These are phyloP conservation scores for Brotogeris chrysoptera DNA, from an alignment of 2,797 vertebrate genomes.

Conservation along the genomic window DNA sequence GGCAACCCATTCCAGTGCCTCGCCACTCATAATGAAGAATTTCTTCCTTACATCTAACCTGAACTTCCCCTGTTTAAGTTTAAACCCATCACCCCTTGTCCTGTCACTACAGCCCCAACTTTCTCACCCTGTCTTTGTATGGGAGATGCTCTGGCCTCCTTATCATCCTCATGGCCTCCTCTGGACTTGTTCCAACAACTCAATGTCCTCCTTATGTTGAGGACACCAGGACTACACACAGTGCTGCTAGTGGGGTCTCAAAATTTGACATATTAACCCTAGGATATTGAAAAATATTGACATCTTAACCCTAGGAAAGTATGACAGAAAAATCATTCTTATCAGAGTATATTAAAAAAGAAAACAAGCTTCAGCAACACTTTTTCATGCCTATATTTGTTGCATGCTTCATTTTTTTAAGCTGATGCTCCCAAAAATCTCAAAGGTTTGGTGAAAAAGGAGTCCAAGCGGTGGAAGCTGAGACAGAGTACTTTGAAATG, in stretches of 20 bases:
- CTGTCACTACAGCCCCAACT: not conserved
- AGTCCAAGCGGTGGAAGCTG: not conserved
- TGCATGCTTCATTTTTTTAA: not conserved
- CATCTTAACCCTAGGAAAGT: not conserved
- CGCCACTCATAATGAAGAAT: not conserved
- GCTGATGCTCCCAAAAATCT: not conserved
- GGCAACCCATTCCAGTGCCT: not conserved
- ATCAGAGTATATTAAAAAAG: not conserved
- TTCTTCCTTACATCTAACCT: not conserved
- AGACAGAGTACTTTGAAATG: not conserved
- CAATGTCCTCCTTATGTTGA: not conserved
- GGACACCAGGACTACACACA: not conserved
- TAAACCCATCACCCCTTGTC: not conserved
- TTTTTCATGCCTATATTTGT: not conserved
- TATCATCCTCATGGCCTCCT: not conserved
- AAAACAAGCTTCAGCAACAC: not conserved
- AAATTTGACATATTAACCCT: not conserved
- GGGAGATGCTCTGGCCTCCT: not conserved
- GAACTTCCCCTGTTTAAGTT: not conserved
- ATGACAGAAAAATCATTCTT: not conserved
- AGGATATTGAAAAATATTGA: not conserved
- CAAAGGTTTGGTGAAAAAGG: not conserved
- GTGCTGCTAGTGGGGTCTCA: not conserved
- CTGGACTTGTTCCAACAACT: not conserved
- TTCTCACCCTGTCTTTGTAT: not conserved